Percentiles rank a stretch among this genome's conserved stretches.
Evolutionary conservation across 1,140 invertebrate species (phyloP).

Genomic region (Pseudomyrmex cubaensis): DNA sequence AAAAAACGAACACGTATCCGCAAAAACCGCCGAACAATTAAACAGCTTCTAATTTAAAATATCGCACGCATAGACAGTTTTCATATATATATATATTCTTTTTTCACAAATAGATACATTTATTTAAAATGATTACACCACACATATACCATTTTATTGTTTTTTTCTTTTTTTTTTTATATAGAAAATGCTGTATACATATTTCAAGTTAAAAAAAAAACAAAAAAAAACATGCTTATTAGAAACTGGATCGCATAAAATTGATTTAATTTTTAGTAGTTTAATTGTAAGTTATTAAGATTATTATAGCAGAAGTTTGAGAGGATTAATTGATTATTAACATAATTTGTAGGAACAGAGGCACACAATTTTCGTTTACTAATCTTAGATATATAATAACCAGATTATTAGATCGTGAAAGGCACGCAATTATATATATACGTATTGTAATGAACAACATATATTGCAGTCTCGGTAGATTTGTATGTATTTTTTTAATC

Average conservation of each 20-base stretch:
- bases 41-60: conserved; percentile 29
- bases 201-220: background rate
- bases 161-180: background rate
- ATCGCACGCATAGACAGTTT: conserved; percentile 15
- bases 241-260: conserved; percentile 23
- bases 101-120: conserved; percentile 20
- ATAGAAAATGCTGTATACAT: conserved; percentile 2
- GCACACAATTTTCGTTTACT: conserved; percentile 38
- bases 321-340: background rate
- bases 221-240: conserved; percentile 28
- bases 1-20: background rate
- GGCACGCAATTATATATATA: conserved; percentile 47
- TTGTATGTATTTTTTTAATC: conserved; percentile 35
- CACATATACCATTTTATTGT: background rate
- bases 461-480: conserved; percentile 61
- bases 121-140: conserved; percentile 16
- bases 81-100: conserved; percentile 2
- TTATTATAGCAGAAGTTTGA: background rate
- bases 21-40: conserved; percentile 1
- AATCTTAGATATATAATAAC: conserved; percentile 40
- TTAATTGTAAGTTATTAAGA: background rate
- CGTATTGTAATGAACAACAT: background rate
- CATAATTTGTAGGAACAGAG: conserved; percentile 45
- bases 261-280: conserved; percentile 21
- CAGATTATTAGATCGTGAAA: conserved; percentile 60